A percentile compares a stretch with the other conserved stretches of the same genome.
Conservation (phyloP, 2,888 invertebrate genomes). For the Tachina lurida region DNA sequence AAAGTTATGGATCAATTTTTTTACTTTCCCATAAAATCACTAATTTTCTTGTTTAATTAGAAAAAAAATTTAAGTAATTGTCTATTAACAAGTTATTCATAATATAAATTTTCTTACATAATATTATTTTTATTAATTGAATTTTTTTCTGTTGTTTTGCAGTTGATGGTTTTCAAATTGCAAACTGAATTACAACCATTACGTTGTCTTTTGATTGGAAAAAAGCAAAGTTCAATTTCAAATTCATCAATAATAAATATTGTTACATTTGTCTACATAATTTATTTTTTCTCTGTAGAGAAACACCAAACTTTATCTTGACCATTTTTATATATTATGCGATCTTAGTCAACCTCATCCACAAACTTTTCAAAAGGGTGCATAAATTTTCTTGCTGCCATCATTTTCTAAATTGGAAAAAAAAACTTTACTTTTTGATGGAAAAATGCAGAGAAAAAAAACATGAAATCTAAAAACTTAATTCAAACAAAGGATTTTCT, state of each 20-base stretch:
- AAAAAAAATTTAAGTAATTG: too few relatives aligned
- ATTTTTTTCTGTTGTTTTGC: too few relatives aligned
- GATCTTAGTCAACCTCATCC: background rate
- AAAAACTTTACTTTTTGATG: constrained; percentile 37
- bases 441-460: constrained; percentile 11
- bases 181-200: too few relatives aligned
- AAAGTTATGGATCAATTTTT: too few relatives aligned
- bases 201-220: too few relatives aligned
- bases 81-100: too few relatives aligned
- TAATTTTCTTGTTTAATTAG: too few relatives aligned
- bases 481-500: constrained; percentile 68
- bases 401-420: constrained; percentile 2
- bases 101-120: too few relatives aligned
- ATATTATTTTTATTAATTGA: too few relatives aligned
- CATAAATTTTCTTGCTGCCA: constrained; percentile 47
- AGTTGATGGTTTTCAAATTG: too few relatives aligned
- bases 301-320: constrained; percentile 1
- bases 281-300: background rate
- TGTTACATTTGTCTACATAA: background rate
- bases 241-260: background rate
- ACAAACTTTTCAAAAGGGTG: constrained; percentile 15
- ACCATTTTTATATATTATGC: constrained; percentile 22
- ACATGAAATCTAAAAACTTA: constrained; percentile 13
- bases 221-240: background rate
- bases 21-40: too few relatives aligned